Evolutionary conservation across 1,140 invertebrate species (phyloP).

Genomic region (Eurosta solidaginis): DNA sequence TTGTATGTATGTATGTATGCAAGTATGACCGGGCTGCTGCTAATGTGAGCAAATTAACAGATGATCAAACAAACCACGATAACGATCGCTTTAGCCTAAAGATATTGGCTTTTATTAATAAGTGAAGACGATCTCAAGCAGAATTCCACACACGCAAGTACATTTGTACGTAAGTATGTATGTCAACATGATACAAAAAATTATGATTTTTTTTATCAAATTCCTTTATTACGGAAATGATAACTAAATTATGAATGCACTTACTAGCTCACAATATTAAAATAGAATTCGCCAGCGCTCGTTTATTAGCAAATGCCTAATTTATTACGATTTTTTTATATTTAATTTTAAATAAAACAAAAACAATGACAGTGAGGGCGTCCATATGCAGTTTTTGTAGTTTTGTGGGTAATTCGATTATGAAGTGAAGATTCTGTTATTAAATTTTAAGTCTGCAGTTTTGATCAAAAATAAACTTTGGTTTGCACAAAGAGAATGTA

Average conservation of each 20-base stretch:
- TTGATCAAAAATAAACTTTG: background rate
- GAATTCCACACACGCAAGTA: background rate
- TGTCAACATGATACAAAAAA: background rate
- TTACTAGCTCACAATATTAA: no score
- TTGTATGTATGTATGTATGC: no score
- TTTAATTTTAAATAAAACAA: background rate
- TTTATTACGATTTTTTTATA: background rate
- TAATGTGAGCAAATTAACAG: slow-evolving; percentile 21
- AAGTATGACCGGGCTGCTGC: no score
- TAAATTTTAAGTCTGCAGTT: no score
- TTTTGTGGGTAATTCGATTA: no score
- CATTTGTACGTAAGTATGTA: background rate
- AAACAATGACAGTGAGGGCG: background rate
- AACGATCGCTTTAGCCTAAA: background rate
- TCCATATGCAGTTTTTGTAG: no score
- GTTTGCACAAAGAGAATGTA: no score
- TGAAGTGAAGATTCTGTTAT: no score
- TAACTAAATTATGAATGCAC: background rate
- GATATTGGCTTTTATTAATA: slow-evolving; percentile 21
- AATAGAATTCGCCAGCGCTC: no score
- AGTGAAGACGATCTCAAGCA: background rate
- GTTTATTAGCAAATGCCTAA: background rate
- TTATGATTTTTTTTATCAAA: background rate
- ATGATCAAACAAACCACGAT: background rate
- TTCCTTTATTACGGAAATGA: background rate